Evolutionary conservation across 2,888 invertebrate genomes (phyloP).

Genomic region (Sipha maydis): DNA sequence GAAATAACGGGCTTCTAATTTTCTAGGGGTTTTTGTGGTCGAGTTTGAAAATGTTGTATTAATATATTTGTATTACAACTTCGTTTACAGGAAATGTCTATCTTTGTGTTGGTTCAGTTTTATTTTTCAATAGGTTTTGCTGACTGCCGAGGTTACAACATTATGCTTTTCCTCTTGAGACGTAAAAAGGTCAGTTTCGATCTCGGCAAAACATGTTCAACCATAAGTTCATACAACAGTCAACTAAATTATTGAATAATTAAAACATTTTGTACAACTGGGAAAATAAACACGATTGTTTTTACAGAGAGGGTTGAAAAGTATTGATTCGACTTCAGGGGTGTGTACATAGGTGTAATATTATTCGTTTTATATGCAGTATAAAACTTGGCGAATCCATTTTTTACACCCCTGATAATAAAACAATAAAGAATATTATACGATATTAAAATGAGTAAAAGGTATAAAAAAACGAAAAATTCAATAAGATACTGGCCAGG

Average conservation of each 20-base stretch:
- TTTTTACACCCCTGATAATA: neutral
- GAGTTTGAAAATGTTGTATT: too few species aligned
- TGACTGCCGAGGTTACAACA: neutral
- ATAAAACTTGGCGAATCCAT: neutral
- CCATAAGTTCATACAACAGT: neutral
- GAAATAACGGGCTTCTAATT: too few species aligned
- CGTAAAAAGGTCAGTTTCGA: neutral
- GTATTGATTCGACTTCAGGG: constrained; percentile 32
- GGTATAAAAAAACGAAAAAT: too few species aligned
- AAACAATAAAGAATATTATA: too few species aligned
- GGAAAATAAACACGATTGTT: constrained; percentile 16
- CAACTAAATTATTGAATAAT: neutral
- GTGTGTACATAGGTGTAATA: neutral
- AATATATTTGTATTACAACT: too few species aligned
- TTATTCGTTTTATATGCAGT: constrained; percentile 5
- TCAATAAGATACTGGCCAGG: too few species aligned
- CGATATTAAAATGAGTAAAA: too few species aligned
- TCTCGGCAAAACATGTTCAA: neutral
- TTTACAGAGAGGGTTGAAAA: constrained; percentile 26
- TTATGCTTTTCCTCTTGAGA: neutral
- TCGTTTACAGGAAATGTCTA: too few species aligned
- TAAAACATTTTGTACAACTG: neutral
- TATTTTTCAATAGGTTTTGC: neutral
- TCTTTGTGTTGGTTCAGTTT: neutral
- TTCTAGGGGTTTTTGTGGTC: too few species aligned